These are phyloP conservation scores for Sebastes oblongus DNA, from an alignment of 2,797 vertebrate genomes.

Conservation along the genomic window DNA sequence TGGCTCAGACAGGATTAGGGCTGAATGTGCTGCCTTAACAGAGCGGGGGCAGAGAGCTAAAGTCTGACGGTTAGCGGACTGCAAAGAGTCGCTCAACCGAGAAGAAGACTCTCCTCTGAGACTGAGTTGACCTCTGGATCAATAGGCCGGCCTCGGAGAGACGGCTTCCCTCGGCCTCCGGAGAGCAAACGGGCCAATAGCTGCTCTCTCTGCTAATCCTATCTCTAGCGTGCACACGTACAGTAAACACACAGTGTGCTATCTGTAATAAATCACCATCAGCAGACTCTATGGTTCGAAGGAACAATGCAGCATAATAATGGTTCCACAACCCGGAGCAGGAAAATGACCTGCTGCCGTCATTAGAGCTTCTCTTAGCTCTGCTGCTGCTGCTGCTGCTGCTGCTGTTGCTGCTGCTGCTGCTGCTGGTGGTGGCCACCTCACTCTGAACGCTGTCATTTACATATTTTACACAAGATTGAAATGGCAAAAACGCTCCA, in stretches of 20 bases:
- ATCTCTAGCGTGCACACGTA: slow-evolving; percentile 15
- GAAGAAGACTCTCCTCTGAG: slow-evolving; percentile 8
- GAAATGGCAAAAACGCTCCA: slow-evolving; percentile 52
- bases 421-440: background rate
- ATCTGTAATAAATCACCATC: slow-evolving; percentile 46
- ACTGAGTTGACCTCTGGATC: slow-evolving; percentile 50
- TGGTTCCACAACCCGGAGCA: slow-evolving; percentile 1
- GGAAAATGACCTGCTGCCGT: slow-evolving; percentile 27
- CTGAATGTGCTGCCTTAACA: slow-evolving; percentile 35
- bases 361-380: background rate
- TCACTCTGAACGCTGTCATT: slow-evolving; percentile 47
- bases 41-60: slow-evolving; percentile 11
- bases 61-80: slow-evolving; percentile 8
- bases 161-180: slow-evolving; percentile 5
- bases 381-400: too few species aligned
- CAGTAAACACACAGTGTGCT: slow-evolving; percentile 17
- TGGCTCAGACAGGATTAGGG: slow-evolving; percentile 28
- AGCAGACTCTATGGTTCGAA: slow-evolving; percentile 5
- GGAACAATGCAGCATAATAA: slow-evolving; percentile 37
- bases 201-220: slow-evolving; percentile 29
- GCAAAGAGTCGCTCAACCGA: slow-evolving; percentile 22
- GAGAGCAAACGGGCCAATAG: slow-evolving; percentile 24
- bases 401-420: accelerated
- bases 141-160: slow-evolving; percentile 28
- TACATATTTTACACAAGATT: slow-evolving; percentile 61